Evolutionary conservation across 2,797 vertebrate species (phyloP).

Genomic region (Fistularia tabacaria): DNA sequence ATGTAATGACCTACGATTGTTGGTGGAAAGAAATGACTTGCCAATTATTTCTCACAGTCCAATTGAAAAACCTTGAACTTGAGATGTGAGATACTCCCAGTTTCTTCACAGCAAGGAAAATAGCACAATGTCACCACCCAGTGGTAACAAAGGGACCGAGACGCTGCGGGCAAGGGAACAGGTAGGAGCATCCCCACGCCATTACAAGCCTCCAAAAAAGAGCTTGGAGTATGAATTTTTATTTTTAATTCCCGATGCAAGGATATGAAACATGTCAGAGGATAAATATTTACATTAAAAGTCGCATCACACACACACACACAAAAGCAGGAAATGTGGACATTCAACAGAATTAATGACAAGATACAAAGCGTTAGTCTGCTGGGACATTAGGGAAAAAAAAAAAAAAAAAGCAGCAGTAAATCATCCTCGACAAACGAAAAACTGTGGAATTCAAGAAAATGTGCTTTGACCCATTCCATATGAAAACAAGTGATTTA

Average conservation of each 20-base stretch:
- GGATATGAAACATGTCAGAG: slow-evolving; percentile 80
- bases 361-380: slow-evolving; percentile 43
- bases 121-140: slow-evolving; percentile 36
- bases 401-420: slow-evolving; percentile 47
- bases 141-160: slow-evolving; percentile 24
- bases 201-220: slow-evolving; percentile 35
- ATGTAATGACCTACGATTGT: slow-evolving; percentile 18
- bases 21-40: neutral
- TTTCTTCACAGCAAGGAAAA: neutral
- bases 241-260: slow-evolving; percentile 78
- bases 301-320: slow-evolving; percentile 61
- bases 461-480: slow-evolving; percentile 25
- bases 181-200: slow-evolving; percentile 10
- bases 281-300: slow-evolving; percentile 79
- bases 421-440: slow-evolving; percentile 69
- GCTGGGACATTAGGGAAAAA: slow-evolving; percentile 28
- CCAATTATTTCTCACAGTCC: too few relatives aligned
- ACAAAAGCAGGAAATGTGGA: slow-evolving; percentile 65
- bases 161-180: neutral
- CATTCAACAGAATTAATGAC: slow-evolving; percentile 55
- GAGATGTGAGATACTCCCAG: neutral
- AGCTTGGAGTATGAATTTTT: slow-evolving; percentile 72
- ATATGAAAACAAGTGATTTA: slow-evolving; percentile 22
- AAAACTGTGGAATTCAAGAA: slow-evolving; percentile 37
- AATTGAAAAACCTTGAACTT: too few relatives aligned